Evolutionary conservation across 64 coral and sea anemone species (phyloP).

Genomic region (Montipora efflorescens): DNA sequence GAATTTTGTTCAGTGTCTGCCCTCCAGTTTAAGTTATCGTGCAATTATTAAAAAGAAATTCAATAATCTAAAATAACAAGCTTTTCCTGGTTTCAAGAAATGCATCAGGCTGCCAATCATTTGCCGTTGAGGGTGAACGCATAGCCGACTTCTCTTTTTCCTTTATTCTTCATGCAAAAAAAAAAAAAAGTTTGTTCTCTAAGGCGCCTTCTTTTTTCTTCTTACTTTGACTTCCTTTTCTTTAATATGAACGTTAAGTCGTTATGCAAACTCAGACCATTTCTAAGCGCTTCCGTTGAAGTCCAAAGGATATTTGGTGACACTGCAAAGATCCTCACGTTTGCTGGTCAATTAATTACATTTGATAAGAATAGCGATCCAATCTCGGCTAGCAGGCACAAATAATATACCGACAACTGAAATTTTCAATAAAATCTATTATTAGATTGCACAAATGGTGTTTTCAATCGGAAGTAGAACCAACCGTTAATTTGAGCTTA

Average conservation of each 20-base stretch:
- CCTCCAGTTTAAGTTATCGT: too few relatives aligned
- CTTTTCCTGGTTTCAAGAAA: too few relatives aligned
- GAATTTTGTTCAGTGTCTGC: too few relatives aligned
- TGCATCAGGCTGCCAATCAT: too few relatives aligned
- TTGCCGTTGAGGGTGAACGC: too few relatives aligned
- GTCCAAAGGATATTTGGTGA: not conserved
- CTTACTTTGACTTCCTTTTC: not conserved
- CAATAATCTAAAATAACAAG: too few relatives aligned
- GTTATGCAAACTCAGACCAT: not conserved
- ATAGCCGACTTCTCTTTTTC: too few relatives aligned
- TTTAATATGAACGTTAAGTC: too few relatives aligned
- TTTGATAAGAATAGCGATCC: not conserved
- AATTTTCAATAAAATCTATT: not conserved
- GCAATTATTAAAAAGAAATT: too few relatives aligned
- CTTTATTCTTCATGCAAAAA: too few relatives aligned
- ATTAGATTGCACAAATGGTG: not conserved
- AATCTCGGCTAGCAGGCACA: too few relatives aligned
- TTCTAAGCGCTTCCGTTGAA: not conserved
- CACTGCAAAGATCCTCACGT: not conserved
- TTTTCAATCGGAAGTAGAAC: not conserved
- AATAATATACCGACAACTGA: not conserved
- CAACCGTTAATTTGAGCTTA: not conserved
- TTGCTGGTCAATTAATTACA: not conserved
- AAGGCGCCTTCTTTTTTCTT: not conserved
- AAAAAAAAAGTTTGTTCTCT: not conserved